Evolutionary conservation across 1,140 invertebrate genomes (phyloP).

Genomic region (Charaxes varanes): DNA sequence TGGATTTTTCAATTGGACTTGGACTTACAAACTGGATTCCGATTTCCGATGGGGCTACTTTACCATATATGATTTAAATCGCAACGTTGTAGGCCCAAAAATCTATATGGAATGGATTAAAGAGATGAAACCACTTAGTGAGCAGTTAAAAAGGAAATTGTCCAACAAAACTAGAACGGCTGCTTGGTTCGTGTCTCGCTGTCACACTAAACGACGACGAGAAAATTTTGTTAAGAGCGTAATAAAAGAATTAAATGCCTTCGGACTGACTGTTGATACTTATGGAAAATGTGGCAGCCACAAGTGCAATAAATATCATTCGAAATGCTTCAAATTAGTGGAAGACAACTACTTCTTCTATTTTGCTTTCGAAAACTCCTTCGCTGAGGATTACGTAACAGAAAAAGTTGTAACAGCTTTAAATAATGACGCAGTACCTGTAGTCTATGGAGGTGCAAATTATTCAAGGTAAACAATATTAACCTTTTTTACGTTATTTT

Average conservation of each 20-base stretch:
- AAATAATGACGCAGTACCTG: constrained; percentile 13
- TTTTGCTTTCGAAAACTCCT: constrained; percentile 10
- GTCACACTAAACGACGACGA: not conserved
- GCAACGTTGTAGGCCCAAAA: constrained; percentile 3
- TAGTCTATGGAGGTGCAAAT: constrained; percentile 10
- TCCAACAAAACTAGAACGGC: not conserved
- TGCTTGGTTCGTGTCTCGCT: not conserved
- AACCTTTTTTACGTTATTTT: too few relatives aligned
- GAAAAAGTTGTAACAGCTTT: constrained; percentile 9
- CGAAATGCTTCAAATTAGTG: constrained; percentile 3
- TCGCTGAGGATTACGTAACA: constrained; percentile 8
- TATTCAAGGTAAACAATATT: constrained; percentile 14
- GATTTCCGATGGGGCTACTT: constrained; percentile 6
- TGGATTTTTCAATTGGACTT: not conserved
- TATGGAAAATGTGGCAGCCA: not conserved
- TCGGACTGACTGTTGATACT: not conserved
- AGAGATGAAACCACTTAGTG: constrained; percentile 2
- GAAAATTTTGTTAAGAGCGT: not conserved
- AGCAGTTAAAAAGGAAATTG: constrained; percentile 5
- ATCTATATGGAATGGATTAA: constrained; percentile 3
- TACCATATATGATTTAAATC: constrained; percentile 6
- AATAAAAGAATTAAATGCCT: not conserved
- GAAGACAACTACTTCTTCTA: constrained; percentile 10
- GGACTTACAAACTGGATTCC: constrained; percentile 9
- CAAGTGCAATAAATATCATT: not conserved